Evolutionary conservation across 2,797 vertebrate genomes (phyloP), one percentile per base, ranked within the genome.

Genomic region (Periophthalmus magnuspinnatus): DNA sequence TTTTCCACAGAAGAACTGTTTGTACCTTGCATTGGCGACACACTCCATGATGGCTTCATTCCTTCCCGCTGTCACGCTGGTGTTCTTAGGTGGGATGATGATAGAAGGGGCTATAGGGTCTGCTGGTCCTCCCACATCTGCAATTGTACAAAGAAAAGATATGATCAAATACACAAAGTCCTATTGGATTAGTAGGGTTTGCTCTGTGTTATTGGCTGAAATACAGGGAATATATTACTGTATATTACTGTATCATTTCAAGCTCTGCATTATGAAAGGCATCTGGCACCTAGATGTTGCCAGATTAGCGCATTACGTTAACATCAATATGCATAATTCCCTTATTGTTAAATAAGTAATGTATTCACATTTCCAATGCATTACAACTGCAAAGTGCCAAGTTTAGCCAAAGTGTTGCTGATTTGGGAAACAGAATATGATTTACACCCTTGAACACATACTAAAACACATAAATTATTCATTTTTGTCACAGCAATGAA

Each of bases 81-180:
- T 98, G 92, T 99, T 99, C 88, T 91, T 95, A 7, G 97, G 97
- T 0, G 97, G 91, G 75, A 98, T 88, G 74, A 99, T 95, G 89
- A 99, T 96, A 65, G 94, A 93, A 34, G 97, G 97, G 8, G 96
- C 97, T 0, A 99, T 97, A 80, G 97, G 97, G 85, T 99, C 97
- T 0, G 96, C 96, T 0, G 97, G 95, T 1, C 96, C 97, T 33
- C 96, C 96, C 1, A 96, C 93, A 9, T 98, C 97, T 99, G 81
- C 48, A 73, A 68, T 79, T 0, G 61, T 56, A 70, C 2, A 61
- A 58, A 34, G 56, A 7, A 54, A 16, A 68, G 56, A 47, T 19
- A 64, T 32, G 13, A 47, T 17, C 45, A 22, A 11, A 14, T 16
- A 24, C 13, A 5, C 14, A 9, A 60, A n/a, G 32, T 58, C 28